phyloP scores from a whole-genome alignment of 2,888 invertebrate genomes.

The Notodonta ziczac region DNA sequence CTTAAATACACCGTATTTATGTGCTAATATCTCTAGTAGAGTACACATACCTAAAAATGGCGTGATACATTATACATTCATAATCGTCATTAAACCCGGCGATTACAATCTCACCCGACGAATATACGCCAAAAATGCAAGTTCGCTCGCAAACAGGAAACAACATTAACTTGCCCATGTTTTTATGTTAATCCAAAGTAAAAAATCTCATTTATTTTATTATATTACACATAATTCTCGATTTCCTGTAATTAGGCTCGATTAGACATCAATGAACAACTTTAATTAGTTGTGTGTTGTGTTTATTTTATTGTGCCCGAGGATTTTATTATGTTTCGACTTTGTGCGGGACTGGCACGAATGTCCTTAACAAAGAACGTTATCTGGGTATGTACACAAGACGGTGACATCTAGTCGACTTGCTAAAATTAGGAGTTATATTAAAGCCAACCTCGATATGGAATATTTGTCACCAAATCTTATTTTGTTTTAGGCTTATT shows the following conservation, averaged over 20 bases:
- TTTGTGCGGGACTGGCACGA: neutral
- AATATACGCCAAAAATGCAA: conserved; percentile 29
- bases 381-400: no score
- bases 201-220: conserved; percentile 47
- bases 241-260: conserved; percentile 35
- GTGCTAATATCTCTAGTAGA: no score
- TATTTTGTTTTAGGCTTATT: no score
- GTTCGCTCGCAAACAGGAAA: conserved; percentile 37
- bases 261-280: conserved; percentile 25
- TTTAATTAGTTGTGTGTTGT: conserved; percentile 9
- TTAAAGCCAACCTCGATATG: no score
- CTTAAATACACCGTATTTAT: no score
- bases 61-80: conserved; percentile 30
- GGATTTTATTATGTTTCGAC: neutral
- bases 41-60: conserved; percentile 7
- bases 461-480: no score
- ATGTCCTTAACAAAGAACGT: no score
- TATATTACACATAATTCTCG: conserved; percentile 29
- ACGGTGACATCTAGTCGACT: no score
- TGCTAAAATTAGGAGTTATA: no score
- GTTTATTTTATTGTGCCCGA: conserved; percentile 17
- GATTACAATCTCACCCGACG: no score
- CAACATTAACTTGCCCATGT: conserved; percentile 28
- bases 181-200: conserved; percentile 42
- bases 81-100: conserved; percentile 7